Conservation (phyloP, 2,113 vertebrate genomes). For the Parus major region DNA sequence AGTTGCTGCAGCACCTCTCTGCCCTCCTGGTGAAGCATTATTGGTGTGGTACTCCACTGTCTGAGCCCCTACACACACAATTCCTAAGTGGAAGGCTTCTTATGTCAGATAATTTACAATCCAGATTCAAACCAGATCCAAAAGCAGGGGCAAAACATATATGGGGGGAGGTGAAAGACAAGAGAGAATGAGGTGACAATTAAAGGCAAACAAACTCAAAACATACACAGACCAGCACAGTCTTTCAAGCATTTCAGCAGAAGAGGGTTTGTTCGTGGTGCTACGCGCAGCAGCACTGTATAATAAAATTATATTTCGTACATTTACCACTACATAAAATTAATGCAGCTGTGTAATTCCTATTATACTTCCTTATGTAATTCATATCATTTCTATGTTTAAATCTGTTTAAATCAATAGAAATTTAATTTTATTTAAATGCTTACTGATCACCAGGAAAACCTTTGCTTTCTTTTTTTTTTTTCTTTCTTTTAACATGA, state of each 20-base stretch:
- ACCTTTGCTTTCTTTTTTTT: neutral
- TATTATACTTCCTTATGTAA: conserved; percentile 34
- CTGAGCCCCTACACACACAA: neutral
- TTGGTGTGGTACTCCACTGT: neutral
- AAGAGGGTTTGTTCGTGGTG: neutral
- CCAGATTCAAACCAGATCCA: neutral
- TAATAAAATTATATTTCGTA: conserved; percentile 24
- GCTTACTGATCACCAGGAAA: conserved; percentile 13
- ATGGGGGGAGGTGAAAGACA: neutral
- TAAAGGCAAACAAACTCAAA: neutral
- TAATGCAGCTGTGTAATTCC: conserved; percentile 50
- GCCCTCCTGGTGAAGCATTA: neutral
- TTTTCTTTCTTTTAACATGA: neutral
- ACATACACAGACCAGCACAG: neutral
- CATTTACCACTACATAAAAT: conserved; percentile 51
- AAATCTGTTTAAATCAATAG: conserved; percentile 52
- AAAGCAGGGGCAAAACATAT: neutral
- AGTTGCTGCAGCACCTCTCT: neutral
- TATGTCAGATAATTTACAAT: neutral
- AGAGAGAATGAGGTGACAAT: neutral
- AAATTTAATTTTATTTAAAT: conserved; percentile 52
- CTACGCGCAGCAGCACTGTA: neutral
- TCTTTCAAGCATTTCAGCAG: neutral
- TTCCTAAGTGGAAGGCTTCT: neutral
- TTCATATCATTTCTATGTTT: neutral